Base-by-base conservation (phyloP, 2,113 vertebrate species). In the Corythornis cristatus region DNA sequence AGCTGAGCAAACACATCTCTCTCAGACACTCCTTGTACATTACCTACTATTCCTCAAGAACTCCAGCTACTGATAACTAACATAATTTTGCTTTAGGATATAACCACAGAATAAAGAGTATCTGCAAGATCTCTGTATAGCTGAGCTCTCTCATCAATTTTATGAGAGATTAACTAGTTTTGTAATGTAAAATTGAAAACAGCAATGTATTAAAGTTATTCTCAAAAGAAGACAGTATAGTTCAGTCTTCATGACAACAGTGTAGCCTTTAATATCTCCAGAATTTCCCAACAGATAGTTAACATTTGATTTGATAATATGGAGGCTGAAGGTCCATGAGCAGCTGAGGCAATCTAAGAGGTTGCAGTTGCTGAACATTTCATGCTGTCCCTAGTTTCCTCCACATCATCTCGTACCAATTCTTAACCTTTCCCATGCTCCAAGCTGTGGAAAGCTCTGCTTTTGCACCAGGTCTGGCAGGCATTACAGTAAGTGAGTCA, bases 371-470 rank as follows among this genome's bases (percentile, higher is more conserved):
- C 45, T 94, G 79, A 87, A 18, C 62, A 80, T 93, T 94, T 93
- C 85, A 88, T 66, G 33, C 58, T 83, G 78, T 83, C 67, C 23
- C 13, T 54, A 50, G 62, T 62, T 62, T 93, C 58, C 54, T 79
- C 45, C 46, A 66, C 75, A 85, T 33, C 51, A 85, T 76, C 75
- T 91, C 74, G 45, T 72, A n/a, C 61, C 84, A 66, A 51, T 74
- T 92, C 93, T 84, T 93, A 95, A 95, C 87, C 89, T 93, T 95
- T 96, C 94, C 89, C 96, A 93, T 91, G 91, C 89, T 95, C 87
- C 62, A 89, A 45, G 58, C 75, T 76, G 54, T 83, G 89, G 87
- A 82, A 93, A 85, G 60, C 54, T 91, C 93, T 89, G 50, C 58
- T 95, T 94, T 89, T 93, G 81, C 87, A 95, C 81, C 66, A 92